Conservation (phyloP, 2,113 vertebrate genomes). For the Misgurnus mizolepis region DNA sequence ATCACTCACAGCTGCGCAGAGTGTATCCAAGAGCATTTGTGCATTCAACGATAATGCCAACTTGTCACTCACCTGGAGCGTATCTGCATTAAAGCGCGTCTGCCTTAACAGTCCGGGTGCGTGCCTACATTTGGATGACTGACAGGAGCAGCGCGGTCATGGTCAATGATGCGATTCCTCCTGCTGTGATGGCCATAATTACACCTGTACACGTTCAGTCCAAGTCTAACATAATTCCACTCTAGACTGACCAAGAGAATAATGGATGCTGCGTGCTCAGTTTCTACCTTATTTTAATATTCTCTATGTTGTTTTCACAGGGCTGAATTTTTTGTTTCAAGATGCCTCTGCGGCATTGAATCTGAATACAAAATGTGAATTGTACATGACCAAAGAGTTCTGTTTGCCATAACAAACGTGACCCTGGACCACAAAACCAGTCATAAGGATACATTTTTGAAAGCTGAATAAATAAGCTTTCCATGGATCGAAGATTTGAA, state of each 20-base stretch:
- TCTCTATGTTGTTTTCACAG: not conserved
- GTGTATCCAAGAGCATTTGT: constrained; percentile 44
- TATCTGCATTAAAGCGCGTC: constrained; percentile 28
- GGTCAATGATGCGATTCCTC: constrained; percentile 34
- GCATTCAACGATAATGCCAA: constrained; percentile 40
- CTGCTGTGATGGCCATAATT: constrained; percentile 31
- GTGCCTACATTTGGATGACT: constrained; percentile 20
- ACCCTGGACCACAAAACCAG: too few species aligned
- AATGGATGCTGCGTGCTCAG: not conserved
- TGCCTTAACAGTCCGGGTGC: constrained; percentile 27
- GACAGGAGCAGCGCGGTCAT: constrained; percentile 28
- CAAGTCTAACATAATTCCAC: not conserved
- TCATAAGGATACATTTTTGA: too few species aligned
- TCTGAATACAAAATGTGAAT: not conserved
- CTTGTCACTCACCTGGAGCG: constrained; percentile 35
- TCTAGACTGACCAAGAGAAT: not conserved
- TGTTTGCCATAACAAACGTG: too few species aligned
- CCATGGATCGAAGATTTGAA: too few species aligned
- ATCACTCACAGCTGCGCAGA: constrained; percentile 10
- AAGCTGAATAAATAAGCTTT: too few species aligned
- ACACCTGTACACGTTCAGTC: not conserved
- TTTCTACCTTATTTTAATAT: not conserved
- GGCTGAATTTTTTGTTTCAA: not conserved
- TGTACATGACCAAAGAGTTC: not conserved
- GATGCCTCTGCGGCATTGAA: not conserved